Conservation (phyloP, 2,797 vertebrate species). For the Bradypodion ventrale region DNA sequence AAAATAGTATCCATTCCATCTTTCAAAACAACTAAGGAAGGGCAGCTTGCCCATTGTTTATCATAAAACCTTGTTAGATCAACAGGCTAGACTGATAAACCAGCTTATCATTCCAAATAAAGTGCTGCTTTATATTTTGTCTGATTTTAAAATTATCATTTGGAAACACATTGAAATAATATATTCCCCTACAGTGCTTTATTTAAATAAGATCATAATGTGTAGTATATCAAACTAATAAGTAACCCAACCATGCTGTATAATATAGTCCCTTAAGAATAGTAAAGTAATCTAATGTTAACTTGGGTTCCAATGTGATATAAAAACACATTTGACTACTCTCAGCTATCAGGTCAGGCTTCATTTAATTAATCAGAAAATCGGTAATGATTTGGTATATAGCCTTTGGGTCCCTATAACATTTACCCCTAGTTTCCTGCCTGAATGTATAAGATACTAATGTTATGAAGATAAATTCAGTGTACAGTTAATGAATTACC, state of each 20-base stretch:
- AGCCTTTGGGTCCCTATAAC: not conserved
- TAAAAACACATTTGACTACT: not conserved
- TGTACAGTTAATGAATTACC: not conserved
- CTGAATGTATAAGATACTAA: not conserved
- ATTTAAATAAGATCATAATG: not conserved
- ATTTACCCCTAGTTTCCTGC: not conserved
- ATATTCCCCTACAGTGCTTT: not conserved
- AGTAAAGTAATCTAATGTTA: no score
- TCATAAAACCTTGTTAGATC: not conserved
- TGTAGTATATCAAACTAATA: no score
- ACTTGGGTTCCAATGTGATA: no score
- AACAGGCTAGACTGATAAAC: not conserved
- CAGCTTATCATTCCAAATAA: not conserved
- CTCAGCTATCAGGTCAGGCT: not conserved
- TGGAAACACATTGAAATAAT: not conserved
- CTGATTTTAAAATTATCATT: not conserved
- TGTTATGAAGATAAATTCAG: not conserved
- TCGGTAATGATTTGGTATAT: not conserved
- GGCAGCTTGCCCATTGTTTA: not conserved
- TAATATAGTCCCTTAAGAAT: not conserved
- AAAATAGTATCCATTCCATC: not conserved
- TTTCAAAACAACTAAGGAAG: not conserved
- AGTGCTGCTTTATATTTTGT: not conserved
- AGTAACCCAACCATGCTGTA: not conserved
- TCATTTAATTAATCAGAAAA: not conserved